These are phyloP conservation scores for Ciconia maguari DNA, from an alignment of 2,113 vertebrate genomes.

Conservation along the genomic window DNA sequence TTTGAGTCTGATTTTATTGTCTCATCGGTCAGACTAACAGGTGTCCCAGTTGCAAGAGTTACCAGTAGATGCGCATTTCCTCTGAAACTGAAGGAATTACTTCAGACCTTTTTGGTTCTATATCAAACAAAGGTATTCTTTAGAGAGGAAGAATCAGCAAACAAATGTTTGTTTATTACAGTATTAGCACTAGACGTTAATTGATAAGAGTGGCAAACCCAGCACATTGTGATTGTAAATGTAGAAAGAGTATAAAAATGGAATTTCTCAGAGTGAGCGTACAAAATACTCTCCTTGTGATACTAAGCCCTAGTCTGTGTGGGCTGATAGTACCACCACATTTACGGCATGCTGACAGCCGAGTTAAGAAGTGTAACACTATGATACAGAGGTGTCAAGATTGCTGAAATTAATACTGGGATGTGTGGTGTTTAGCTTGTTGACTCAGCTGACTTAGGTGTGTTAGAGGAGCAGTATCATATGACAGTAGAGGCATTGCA, in stretches of 20 bases:
- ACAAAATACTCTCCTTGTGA: not conserved
- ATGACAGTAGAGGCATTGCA: not conserved
- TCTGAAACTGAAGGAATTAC: not conserved
- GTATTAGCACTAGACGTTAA: constrained; percentile 20
- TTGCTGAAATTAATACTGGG: constrained; percentile 36
- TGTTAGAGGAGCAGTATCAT: not conserved
- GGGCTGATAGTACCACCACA: constrained; percentile 28
- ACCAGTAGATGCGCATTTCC: not conserved
- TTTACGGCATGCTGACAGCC: constrained; percentile 35
- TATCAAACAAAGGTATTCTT: not conserved
- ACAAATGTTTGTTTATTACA: not conserved
- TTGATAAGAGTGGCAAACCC: not conserved
- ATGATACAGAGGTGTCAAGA: constrained; percentile 33
- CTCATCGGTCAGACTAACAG: not conserved
- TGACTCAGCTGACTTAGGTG: constrained; percentile 46
- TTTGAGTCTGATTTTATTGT: constrained; percentile 33
- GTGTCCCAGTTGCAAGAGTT: not conserved
- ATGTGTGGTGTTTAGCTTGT: not conserved
- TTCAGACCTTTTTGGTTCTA: not conserved
- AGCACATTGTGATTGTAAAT: not conserved
- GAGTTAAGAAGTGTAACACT: constrained; percentile 30
- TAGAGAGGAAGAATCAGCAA: not conserved
- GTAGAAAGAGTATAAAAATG: not conserved
- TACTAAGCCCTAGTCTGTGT: not conserved
- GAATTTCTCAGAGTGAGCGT: not conserved